These are phyloP conservation scores for Ormyrus thymus DNA, from an alignment of 2,888 invertebrate genomes.

Conservation along the genomic window DNA sequence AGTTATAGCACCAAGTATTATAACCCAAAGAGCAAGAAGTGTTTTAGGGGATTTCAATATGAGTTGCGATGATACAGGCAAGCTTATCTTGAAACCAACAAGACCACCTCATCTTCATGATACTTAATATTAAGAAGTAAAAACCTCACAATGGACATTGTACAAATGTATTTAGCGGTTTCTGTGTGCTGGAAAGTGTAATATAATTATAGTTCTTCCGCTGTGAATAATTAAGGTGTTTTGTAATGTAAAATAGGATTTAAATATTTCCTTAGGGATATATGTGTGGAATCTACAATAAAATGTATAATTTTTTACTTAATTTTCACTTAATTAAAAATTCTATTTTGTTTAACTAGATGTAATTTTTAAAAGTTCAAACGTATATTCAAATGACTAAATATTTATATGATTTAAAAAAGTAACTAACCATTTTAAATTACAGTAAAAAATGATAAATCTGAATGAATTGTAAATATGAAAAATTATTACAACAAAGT, in stretches of 20 bases:
- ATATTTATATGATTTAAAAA: no score
- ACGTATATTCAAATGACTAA: no score
- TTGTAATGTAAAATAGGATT: conserved; percentile 11
- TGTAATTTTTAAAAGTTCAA: no score
- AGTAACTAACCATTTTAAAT: no score
- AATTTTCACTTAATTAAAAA: no score
- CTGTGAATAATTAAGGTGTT: conserved; percentile 7
- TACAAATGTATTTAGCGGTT: conserved; percentile 17
- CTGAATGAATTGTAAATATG: no score
- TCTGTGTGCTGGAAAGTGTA: conserved; percentile 16
- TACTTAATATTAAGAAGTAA: conserved; percentile 60
- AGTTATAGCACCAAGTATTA: conserved; percentile 97
- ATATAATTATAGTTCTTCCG: conserved; percentile 18
- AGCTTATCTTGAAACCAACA: conserved; percentile 91
- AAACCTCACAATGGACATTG: conserved; percentile 38
- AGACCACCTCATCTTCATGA: conserved; percentile 72
- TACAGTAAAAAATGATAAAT: no score
- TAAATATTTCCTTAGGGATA: conserved; percentile 8
- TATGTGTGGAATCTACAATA: conserved; percentile 5
- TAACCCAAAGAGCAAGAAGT: conserved; percentile 91
- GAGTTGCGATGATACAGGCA: conserved; percentile 98
- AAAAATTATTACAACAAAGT: no score
- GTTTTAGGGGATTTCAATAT: conserved; percentile 97
- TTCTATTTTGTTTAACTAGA: no score
- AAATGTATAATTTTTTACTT: no score